Evolutionary conservation across 1,140 invertebrate genomes (phyloP).

Genomic region (Sinella curviseta): DNA sequence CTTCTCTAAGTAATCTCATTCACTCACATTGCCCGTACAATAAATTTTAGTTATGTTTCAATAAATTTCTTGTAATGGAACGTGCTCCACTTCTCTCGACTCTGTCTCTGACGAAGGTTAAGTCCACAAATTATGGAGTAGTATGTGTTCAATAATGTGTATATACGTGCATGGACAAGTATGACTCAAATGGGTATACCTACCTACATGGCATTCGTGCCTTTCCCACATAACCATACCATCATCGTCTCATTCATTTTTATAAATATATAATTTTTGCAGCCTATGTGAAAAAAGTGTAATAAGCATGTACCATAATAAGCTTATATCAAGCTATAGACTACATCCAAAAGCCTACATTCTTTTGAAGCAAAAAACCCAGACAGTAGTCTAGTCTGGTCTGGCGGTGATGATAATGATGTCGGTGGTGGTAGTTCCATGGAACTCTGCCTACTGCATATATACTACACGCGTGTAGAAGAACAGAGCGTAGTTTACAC

Average conservation of each 20-base stretch:
- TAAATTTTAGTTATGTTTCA: background rate
- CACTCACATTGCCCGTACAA: no score
- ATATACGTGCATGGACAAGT: no score
- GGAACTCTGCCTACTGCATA: background rate
- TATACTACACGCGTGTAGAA: no score
- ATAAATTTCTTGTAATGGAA: background rate
- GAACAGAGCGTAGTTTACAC: no score
- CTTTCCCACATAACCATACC: background rate
- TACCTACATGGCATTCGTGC: no score
- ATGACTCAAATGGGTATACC: no score
- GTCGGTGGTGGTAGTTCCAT: background rate
- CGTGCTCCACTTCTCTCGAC: background rate
- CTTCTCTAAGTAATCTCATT: no score
- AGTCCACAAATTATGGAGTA: background rate
- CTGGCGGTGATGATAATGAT: background rate
- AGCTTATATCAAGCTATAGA: no score
- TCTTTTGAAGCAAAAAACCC: constrained; percentile 1
- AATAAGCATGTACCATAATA: no score
- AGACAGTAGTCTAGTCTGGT: constrained; percentile 6
- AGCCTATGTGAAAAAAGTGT: no score
- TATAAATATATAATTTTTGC: no score
- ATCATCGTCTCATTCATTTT: background rate
- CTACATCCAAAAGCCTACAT: background rate
- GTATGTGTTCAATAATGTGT: background rate
- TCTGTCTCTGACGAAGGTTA: background rate